Conservation (phyloP, 2,113 vertebrate species). For the Crypturellus undulatus region DNA sequence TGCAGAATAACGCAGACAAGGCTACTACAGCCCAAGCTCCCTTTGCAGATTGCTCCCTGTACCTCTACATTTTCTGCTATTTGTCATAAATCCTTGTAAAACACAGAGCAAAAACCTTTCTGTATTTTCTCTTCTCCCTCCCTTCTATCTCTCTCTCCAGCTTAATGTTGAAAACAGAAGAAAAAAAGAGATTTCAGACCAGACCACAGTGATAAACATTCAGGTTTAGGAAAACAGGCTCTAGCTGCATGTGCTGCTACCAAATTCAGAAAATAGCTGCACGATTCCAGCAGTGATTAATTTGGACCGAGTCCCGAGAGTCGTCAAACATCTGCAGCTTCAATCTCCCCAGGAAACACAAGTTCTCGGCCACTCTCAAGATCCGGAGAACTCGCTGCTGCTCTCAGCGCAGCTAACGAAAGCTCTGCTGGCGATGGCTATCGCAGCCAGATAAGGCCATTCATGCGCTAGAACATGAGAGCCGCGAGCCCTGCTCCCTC, state of each 20-base stretch:
- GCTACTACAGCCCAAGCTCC: not conserved
- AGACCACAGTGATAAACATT: accelerated
- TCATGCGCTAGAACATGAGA: not conserved
- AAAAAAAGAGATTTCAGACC: not conserved
- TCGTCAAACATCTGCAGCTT: not conserved
- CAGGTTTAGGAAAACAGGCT: not conserved
- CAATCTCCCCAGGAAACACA: not conserved
- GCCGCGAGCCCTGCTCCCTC: accelerated
- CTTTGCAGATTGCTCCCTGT: accelerated
- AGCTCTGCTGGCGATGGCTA: accelerated
- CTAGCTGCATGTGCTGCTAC: not conserved
- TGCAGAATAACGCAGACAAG: not conserved
- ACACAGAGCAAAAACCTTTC: accelerated
- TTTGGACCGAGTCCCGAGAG: not conserved
- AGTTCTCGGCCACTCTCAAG: accelerated
- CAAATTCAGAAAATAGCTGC: not conserved
- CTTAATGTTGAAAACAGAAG: not conserved
- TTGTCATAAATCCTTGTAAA: not conserved
- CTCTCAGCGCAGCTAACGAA: accelerated
- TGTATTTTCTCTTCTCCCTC: not conserved
- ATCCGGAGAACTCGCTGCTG: accelerated
- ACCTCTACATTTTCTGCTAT: not conserved
- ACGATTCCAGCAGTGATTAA: not conserved
- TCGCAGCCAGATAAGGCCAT: accelerated
- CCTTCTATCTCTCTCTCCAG: not conserved